Conservation (phyloP, 53 echinoderm and acorn worm genomes). For the Antedon mediterranea region DNA sequence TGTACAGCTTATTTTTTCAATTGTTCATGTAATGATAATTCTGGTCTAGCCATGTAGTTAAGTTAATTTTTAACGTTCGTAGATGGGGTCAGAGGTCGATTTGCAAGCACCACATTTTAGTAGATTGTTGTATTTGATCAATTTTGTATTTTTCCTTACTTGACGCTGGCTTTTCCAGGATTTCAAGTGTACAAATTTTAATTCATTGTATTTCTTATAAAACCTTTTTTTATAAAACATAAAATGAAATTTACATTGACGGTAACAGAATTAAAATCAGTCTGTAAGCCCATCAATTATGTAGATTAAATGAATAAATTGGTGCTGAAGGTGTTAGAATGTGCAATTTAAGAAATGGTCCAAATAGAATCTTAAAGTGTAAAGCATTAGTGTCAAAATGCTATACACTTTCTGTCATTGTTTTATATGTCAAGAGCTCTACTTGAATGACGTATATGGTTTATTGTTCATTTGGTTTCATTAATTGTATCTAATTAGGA, state of each 20-base stretch:
- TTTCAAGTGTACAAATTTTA: not conserved
- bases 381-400: too few relatives aligned
- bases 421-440: too few relatives aligned
- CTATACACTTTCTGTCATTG: too few relatives aligned
- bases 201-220: not conserved
- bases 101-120: not conserved
- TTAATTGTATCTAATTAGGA: too few relatives aligned
- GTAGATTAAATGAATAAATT: not conserved
- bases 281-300: not conserved
- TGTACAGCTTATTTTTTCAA: not conserved
- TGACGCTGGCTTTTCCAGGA: not conserved
- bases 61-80: not conserved
- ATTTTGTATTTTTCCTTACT: not conserved
- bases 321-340: not conserved
- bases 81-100: not conserved
- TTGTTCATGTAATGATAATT: not conserved
- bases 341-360: not conserved
- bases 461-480: too few relatives aligned
- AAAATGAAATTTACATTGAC: not conserved
- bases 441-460: too few relatives aligned
- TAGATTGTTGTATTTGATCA: not conserved
- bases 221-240: not conserved
- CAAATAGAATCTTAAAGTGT: not conserved
- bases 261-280: not conserved
- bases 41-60: conserved; percentile 1